Evolutionary conservation across 92 coral and sea anemone species (phyloP), one percentile per base, ranked within the genome.

Genomic region (Epizoanthus rinbou): DNA sequence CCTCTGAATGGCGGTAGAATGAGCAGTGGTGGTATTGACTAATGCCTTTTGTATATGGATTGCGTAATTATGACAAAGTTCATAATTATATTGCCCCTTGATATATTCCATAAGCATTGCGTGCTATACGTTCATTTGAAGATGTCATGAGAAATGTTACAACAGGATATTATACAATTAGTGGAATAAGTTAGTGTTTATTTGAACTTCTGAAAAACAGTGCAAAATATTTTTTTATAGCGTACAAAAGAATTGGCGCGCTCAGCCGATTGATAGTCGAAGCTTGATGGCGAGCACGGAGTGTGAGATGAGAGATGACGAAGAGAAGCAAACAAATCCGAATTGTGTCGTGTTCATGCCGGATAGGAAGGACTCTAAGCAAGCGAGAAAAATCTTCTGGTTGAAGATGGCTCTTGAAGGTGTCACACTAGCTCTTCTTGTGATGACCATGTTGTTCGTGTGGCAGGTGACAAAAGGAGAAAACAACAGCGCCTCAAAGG

Each of bases 381-480:
- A 84, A 56, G 80, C 67, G 67, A 87, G 80, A 82, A 90, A 80
- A 50, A 88, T 93, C 19, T 75, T 84, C 4, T 67, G 91, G 62
- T 89, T 92, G 80, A 88, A 92, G 53, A 71, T 93, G 52, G 95
- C 91, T 53, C 84, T 93, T 39, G 90, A 85, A 76, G 69, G 79
- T 17, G 88, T 93, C 45, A 67, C 88, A 0, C 66, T 90, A 1
- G 87, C 84, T 18, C 73, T 90, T 52, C 72, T 93, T 4, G 66
- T 83, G 18, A 75, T 93, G 89, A 70, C 88, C 43, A 84, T 91
- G 83, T 73, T 93, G 19, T 93, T 93, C 62, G 85, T 93, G 0
- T 93, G 98, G 98, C 98, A 93, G 64, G 76, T 93, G 39, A 75
- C 91, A 22, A 88, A 73, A 59, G n/a, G 19, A 4, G 62, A 22